Percentiles rank a stretch among this genome's conserved stretches.
These are phyloP conservation scores for Buphagus erythrorhynchus DNA, from an alignment of 2,797 vertebrate species.

Conservation along the genomic window DNA sequence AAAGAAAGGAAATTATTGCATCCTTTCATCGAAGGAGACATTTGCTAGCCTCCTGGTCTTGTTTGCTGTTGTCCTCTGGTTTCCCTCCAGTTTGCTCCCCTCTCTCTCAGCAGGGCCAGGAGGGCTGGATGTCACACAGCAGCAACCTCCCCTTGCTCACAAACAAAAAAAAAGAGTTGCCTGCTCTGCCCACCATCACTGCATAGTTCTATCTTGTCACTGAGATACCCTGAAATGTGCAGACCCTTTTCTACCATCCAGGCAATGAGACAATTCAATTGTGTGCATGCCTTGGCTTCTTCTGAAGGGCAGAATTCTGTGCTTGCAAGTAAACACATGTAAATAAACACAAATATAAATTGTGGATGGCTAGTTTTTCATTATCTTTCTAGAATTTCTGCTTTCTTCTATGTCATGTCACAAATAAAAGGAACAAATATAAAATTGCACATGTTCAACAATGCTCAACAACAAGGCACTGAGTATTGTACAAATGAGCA, in stretches of 20 bases:
- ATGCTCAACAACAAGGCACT: slow-evolving; percentile 49
- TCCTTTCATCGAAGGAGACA: neutral
- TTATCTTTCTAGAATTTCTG: neutral
- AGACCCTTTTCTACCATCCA: neutral
- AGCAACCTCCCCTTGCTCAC: neutral
- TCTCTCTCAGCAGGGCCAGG: fast-evolving
- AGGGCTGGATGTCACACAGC: neutral
- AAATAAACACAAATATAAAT: neutral
- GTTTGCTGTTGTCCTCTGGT: neutral
- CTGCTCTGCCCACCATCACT: neutral
- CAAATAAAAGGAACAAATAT: neutral
- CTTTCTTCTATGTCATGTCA: neutral
- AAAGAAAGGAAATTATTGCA: neutral
- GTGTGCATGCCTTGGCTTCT: neutral
- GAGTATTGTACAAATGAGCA: slow-evolving; percentile 36
- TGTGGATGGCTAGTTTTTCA: neutral
- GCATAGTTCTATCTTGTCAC: neutral
- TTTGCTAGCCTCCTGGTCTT: neutral
- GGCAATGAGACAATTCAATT: neutral
- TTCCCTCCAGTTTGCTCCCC: neutral
- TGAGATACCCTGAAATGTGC: neutral
- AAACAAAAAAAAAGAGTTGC: too few relatives aligned
- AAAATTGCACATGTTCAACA: slow-evolving; percentile 39
- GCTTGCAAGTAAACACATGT: neutral
- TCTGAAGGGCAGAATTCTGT: neutral